phyloP scores from a whole-genome alignment of 2,113 vertebrate genomes.

The Guaruba guarouba region DNA sequence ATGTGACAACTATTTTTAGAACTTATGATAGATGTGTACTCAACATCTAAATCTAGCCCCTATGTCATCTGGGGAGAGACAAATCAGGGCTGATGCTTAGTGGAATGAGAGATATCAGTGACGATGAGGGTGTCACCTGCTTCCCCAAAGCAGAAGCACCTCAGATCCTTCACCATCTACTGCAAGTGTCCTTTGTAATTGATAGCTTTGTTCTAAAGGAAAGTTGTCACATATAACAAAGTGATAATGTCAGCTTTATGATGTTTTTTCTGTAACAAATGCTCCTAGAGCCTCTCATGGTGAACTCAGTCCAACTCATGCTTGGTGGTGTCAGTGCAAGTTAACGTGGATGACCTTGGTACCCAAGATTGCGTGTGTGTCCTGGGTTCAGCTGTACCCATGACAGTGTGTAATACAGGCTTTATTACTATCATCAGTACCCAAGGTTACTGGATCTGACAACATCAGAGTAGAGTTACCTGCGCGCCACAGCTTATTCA shows the following conservation, averaged over 20 bases:
- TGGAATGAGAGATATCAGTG: not conserved
- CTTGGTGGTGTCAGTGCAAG: not conserved
- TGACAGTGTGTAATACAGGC: not conserved
- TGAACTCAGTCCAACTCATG: not conserved
- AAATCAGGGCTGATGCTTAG: conserved; percentile 18
- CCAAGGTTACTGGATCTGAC: conserved; percentile 28
- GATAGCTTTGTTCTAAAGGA: not conserved
- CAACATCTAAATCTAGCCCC: conserved; percentile 45
- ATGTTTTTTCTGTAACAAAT: not conserved
- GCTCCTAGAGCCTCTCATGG: not conserved
- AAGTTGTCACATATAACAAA: not conserved
- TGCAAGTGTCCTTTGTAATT: not conserved
- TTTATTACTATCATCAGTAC: not conserved
- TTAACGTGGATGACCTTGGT: not conserved
- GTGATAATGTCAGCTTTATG: not conserved
- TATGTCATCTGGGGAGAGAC: conserved; percentile 30
- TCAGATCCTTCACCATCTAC: not conserved
- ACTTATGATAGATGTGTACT: not conserved
- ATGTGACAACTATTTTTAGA: conserved; percentile 48
- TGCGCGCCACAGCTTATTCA: not conserved
- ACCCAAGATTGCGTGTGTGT: not conserved
- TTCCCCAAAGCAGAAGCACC: conserved; percentile 27
- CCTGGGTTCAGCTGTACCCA: not conserved
- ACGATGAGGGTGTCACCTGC: not conserved
- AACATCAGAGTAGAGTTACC: conserved; percentile 33